Conservation (phyloP, 2,113 vertebrate species). For the Beaufortia kweichowensis region DNA sequence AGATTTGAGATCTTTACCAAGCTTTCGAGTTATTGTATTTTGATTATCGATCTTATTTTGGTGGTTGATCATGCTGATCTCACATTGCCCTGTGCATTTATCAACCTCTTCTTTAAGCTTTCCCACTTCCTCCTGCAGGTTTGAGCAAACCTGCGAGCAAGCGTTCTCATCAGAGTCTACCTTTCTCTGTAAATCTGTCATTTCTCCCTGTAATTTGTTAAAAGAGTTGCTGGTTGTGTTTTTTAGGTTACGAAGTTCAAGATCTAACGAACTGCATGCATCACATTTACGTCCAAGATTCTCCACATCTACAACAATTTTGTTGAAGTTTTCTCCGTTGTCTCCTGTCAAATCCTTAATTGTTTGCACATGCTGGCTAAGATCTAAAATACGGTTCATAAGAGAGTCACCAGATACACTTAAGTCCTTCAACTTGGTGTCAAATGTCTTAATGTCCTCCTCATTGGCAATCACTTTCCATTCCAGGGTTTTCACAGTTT, state of each 20-base stretch:
- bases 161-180: conserved; percentile 68
- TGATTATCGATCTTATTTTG: conserved; percentile 80
- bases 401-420: conserved; percentile 74
- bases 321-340: conserved; percentile 67
- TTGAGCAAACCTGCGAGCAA: conserved; percentile 80
- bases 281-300: conserved; percentile 69
- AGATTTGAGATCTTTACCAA: conserved; percentile 76
- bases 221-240: conserved; percentile 75
- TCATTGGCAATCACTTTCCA: conserved; percentile 75
- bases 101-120: conserved; percentile 78
- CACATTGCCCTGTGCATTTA: conserved; percentile 67
- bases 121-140: conserved; percentile 79
- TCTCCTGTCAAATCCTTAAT: conserved; percentile 65
- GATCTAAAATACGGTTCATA: conserved; percentile 65
- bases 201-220: conserved; percentile 66
- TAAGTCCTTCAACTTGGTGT: conserved; percentile 74
- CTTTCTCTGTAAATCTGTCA: conserved; percentile 59
- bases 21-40: conserved; percentile 70
- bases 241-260: conserved; percentile 67
- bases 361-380: conserved; percentile 68
- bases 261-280: conserved; percentile 58
- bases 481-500: conserved; percentile 75
- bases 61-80: conserved; percentile 60
- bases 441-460: conserved; percentile 73
- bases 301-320: conserved; percentile 65